A percentile compares a stretch with the other conserved stretches of the same genome.
Evolutionary conservation across 1,140 invertebrate species (phyloP).

Genomic region (Chrysomallon squamiferum): DNA sequence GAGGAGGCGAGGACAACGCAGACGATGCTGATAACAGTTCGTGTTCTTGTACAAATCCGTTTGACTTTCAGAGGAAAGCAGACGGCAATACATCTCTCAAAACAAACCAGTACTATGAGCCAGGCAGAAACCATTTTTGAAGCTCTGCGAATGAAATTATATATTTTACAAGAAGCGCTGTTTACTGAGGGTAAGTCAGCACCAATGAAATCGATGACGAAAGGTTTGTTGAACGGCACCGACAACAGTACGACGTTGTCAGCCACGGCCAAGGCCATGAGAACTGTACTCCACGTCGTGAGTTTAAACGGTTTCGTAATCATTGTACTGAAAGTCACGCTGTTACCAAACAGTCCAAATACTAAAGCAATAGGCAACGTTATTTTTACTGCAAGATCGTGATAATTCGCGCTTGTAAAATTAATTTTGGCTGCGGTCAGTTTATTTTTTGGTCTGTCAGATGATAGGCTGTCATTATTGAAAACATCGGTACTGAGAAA

Average conservation of each 20-base stretch:
- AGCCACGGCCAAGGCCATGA: conserved; percentile 31
- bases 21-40: conserved; percentile 2
- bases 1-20: conserved; percentile 14
- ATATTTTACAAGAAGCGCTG: conserved; percentile 24
- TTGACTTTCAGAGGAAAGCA: conserved; percentile 40
- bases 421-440: no score
- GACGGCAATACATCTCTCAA: conserved; percentile 42
- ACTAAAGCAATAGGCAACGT: conserved; percentile 25
- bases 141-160: conserved; percentile 33
- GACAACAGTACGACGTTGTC: conserved; percentile 27
- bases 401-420: no score
- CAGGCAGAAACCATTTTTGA: conserved; percentile 50
- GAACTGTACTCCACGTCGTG: conserved; percentile 21
- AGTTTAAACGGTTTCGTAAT: conserved; percentile 10
- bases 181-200: conserved; percentile 30
- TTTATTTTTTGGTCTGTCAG: no score
- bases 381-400: not conserved
- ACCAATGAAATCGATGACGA: conserved; percentile 21
- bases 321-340: conserved; percentile 30
- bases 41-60: conserved; percentile 19
- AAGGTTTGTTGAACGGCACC: conserved; percentile 36
- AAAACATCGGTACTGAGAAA: no score
- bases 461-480: no score
- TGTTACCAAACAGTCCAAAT: conserved; percentile 32
- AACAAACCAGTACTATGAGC: conserved; percentile 38